These are phyloP conservation scores for Scartelaos histophorus DNA, from an alignment of 2,113 vertebrate species.

Conservation along the genomic window DNA sequence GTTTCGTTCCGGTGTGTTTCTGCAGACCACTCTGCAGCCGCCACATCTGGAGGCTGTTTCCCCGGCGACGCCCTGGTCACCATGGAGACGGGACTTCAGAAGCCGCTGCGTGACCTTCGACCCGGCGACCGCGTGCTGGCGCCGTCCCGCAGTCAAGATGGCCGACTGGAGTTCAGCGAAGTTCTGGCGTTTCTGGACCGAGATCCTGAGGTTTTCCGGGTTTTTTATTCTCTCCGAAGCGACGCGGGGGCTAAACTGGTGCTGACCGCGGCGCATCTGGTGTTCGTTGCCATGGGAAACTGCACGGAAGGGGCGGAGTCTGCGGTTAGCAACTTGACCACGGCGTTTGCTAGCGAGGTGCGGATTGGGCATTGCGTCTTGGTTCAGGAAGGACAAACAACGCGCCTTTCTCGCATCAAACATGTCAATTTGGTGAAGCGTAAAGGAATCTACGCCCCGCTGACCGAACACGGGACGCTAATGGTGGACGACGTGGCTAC, in stretches of 20 bases:
- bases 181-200: constrained; percentile 90
- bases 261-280: constrained; percentile 87
- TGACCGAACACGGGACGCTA: constrained; percentile 85
- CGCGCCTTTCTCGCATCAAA: constrained; percentile 74
- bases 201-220: constrained; percentile 65
- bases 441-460: constrained; percentile 83
- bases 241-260: constrained; percentile 73
- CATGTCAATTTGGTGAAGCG: constrained; percentile 64
- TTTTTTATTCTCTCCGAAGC: constrained; percentile 85
- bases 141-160: constrained; percentile 67
- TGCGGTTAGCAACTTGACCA: constrained; percentile 59
- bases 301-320: constrained; percentile 70
- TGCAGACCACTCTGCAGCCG: constrained; percentile 89
- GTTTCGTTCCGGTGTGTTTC: constrained; percentile 7
- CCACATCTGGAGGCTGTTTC: constrained; percentile 93
- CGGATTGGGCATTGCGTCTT: constrained; percentile 68
- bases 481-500: constrained; percentile 86
- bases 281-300: constrained; percentile 82
- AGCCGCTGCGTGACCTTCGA: constrained; percentile 77
- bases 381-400: constrained; percentile 30
- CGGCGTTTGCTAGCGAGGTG: constrained; percentile 76
- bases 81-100: constrained; percentile 78
- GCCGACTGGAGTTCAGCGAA: constrained; percentile 80
- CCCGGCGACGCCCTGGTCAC: constrained; percentile 81
- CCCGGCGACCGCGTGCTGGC: constrained; percentile 85